Evolutionary conservation across 2,797 vertebrate genomes (phyloP).

Genomic region (Poecilia gillii): DNA sequence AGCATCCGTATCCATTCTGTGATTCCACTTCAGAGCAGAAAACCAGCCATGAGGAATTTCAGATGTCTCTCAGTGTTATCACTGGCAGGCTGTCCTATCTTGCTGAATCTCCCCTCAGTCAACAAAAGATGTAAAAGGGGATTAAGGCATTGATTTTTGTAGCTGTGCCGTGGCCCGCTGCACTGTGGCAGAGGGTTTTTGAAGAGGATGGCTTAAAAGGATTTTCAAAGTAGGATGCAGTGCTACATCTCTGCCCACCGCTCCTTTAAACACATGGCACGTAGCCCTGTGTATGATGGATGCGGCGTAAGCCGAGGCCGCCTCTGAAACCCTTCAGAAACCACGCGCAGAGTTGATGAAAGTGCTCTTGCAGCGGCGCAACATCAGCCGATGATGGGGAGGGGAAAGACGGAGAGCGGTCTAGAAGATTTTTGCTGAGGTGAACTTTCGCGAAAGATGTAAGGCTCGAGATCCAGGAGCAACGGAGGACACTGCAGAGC

Average conservation of each 20-base stretch:
- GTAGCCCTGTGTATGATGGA: constrained; percentile 61
- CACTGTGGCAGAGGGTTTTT: constrained; percentile 49
- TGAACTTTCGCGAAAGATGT: constrained; percentile 43
- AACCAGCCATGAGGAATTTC: constrained; percentile 37
- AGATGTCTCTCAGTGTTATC: constrained; percentile 45
- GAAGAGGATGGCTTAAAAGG: constrained; percentile 59
- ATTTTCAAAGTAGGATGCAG: constrained; percentile 60
- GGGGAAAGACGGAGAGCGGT: constrained; percentile 10
- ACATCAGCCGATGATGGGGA: constrained; percentile 11
- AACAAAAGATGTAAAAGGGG: constrained; percentile 67
- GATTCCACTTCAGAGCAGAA: constrained; percentile 26
- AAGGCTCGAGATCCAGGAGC: constrained; percentile 65
- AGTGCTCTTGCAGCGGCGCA: constrained; percentile 35
- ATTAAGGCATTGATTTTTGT: constrained; percentile 65
- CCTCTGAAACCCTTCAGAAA: constrained; percentile 54
- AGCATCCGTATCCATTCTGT: constrained; percentile 6
- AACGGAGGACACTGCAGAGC: constrained; percentile 68
- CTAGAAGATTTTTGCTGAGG: constrained; percentile 25
- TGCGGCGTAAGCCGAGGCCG: constrained; percentile 42
- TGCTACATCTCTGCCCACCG: constrained; percentile 57
- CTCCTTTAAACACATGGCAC: constrained; percentile 70
- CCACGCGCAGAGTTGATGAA: constrained; percentile 40
- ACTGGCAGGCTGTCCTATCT: constrained; percentile 39
- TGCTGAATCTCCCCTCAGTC: constrained; percentile 46
- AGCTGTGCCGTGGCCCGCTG: constrained; percentile 44